Evolutionary conservation across 2,888 invertebrate genomes (phyloP).

Genomic region (Helicoverpa assulta): DNA sequence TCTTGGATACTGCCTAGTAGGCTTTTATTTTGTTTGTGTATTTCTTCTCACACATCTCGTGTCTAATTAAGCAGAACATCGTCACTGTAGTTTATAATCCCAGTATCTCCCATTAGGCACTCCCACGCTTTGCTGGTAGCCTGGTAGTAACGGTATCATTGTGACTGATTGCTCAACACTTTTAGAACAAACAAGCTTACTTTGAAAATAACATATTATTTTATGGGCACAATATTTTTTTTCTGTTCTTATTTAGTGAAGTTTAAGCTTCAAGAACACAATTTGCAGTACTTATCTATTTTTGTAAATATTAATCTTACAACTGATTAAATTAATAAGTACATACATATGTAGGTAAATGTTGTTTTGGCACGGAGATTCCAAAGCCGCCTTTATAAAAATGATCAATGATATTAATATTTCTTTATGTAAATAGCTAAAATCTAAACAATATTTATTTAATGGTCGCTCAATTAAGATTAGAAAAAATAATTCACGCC

Average conservation of each 20-base stretch:
- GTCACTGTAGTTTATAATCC: slow-evolving; percentile 20
- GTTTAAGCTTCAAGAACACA: no score
- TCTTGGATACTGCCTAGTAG: background rate
- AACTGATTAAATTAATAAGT: no score
- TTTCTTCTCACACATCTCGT: slow-evolving; percentile 17
- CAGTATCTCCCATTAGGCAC: slow-evolving; percentile 46
- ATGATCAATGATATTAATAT: no score
- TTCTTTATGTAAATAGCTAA: background rate
- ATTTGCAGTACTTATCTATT: no score
- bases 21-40: slow-evolving; percentile 2
- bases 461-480: slow-evolving; percentile 2
- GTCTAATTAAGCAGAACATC: slow-evolving; percentile 34
- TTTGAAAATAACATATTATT: background rate
- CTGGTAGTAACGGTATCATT: slow-evolving; percentile 41
- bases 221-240: slow-evolving; percentile 10
- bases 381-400: no score
- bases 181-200: slow-evolving; percentile 20
- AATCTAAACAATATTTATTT: background rate
- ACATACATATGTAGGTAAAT: no score
- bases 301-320: no score
- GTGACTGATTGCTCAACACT: slow-evolving; percentile 58
- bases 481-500: slow-evolving; percentile 17
- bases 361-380: no score
- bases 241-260: background rate
- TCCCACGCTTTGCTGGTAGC: slow-evolving; percentile 48